Evolutionary conservation across 1,140 invertebrate species (phyloP).

Genomic region (Drosophila willistoni): DNA sequence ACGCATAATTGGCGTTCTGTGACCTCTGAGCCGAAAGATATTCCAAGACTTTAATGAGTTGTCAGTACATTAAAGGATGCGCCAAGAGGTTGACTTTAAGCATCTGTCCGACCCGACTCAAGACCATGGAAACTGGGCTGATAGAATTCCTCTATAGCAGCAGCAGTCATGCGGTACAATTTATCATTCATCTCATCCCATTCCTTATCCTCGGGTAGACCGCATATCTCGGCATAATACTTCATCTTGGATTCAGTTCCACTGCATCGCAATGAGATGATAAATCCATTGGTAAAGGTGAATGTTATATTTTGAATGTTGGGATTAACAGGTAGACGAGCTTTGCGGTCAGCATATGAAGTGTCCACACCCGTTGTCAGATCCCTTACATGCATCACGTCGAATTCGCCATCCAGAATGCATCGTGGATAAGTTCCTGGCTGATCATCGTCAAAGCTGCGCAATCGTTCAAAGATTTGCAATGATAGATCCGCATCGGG

Average conservation of each 20-base stretch:
- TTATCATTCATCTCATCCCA: conserved; percentile 86
- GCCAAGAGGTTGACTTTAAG: background rate
- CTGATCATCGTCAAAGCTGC: conserved; percentile 87
- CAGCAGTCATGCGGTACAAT: conserved; percentile 90
- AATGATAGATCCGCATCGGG: conserved; percentile 88
- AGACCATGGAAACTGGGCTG: conserved; percentile 88
- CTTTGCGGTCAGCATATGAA: conserved; percentile 87
- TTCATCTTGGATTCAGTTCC: conserved; percentile 98
- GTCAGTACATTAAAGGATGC: conserved; percentile 8
- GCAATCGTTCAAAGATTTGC: conserved; percentile 91
- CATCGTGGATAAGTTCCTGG: conserved; percentile 86
- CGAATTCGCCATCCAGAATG: conserved; percentile 89
- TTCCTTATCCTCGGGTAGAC: conserved; percentile 88
- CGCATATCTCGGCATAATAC: conserved; percentile 96
- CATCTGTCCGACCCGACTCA: conserved; percentile 55
- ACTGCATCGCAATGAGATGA: conserved; percentile 94
- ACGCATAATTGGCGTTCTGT: conserved; percentile 74
- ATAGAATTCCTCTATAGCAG: conserved; percentile 91
- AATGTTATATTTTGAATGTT: conserved; percentile 96
- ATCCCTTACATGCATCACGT: conserved; percentile 91
- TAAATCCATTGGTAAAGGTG: conserved; percentile 93
- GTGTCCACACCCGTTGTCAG: conserved; percentile 95
- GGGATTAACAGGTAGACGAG: conserved; percentile 90
- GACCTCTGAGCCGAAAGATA: conserved; percentile 23
- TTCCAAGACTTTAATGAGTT: conserved; percentile 53